Evolutionary conservation across 2,797 vertebrate species (phyloP).

Genomic region (Ispidina lecontei): DNA sequence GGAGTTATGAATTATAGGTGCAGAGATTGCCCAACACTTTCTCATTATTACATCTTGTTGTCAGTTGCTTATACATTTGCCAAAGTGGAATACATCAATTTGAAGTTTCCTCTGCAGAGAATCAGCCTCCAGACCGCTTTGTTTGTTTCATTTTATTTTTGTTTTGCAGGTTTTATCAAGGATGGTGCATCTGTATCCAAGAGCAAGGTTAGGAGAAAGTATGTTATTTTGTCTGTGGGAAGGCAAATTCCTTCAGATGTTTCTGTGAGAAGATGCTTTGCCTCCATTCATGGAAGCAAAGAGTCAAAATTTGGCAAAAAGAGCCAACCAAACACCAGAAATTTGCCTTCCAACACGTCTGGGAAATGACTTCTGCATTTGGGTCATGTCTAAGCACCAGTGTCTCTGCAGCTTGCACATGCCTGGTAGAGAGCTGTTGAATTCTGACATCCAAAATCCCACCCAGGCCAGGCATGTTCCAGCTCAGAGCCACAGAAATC

Average conservation of each 20-base stretch:
- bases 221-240: conserved; percentile 58
- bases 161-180: conserved; percentile 51
- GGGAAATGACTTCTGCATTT: neutral
- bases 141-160: conserved; percentile 28
- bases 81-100: conserved; percentile 53
- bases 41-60: conserved; percentile 58
- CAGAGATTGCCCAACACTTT: conserved; percentile 59
- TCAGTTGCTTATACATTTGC: conserved; percentile 61
- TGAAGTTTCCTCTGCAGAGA: conserved; percentile 10
- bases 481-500: conserved; percentile 1
- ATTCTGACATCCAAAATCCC: conserved; percentile 9
- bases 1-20: conserved; percentile 66
- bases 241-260: neutral
- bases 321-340: neutral
- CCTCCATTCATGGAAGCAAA: neutral
- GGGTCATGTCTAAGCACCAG: neutral
- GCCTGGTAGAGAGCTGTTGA: conserved; percentile 12
- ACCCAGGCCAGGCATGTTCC: neutral
- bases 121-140: conserved; percentile 2
- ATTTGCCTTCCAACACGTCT: conserved; percentile 32
- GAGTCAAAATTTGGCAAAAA: neutral
- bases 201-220: conserved; percentile 55
- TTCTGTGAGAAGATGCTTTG: neutral
- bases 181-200: conserved; percentile 17
- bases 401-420: neutral